Conservation (phyloP, 2,113 vertebrate genomes). For the Actenoides hombroni region DNA sequence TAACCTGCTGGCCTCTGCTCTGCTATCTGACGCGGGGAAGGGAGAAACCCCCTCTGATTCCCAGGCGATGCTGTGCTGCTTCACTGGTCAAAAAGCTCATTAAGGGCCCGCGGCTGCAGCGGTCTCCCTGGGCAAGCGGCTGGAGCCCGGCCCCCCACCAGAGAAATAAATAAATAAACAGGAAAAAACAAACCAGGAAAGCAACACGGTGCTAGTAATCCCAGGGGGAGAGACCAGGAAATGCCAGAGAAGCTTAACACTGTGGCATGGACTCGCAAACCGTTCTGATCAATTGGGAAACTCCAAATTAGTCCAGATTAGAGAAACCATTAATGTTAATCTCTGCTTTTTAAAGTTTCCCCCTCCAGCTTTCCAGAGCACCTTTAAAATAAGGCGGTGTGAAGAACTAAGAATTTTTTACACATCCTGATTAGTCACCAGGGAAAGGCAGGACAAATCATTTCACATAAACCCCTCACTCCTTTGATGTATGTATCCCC, state of each 20-base stretch:
- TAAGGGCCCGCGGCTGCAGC: background rate
- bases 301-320: conserved; percentile 5
- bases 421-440: conserved; percentile 27
- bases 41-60: background rate
- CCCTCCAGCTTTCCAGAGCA: background rate
- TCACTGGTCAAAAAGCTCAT: conserved; percentile 53
- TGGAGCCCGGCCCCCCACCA: background rate
- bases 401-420: background rate
- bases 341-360: background rate
- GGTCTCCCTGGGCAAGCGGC: background rate
- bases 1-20: conserved; percentile 39
- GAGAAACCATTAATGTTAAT: background rate
- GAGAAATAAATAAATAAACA: conserved; percentile 53
- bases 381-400: background rate
- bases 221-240: background rate
- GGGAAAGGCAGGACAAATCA: conserved; percentile 34
- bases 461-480: conserved; percentile 39
- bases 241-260: background rate
- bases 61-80: conserved; percentile 59
- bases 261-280: background rate
- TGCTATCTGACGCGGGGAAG: background rate
- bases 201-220: background rate
- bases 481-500: conserved; percentile 50
- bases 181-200: conserved; percentile 7
- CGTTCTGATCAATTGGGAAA: background rate